Evolutionary conservation across 2,113 vertebrate species (phyloP).

Genomic region (Heterocephalus glaber): DNA sequence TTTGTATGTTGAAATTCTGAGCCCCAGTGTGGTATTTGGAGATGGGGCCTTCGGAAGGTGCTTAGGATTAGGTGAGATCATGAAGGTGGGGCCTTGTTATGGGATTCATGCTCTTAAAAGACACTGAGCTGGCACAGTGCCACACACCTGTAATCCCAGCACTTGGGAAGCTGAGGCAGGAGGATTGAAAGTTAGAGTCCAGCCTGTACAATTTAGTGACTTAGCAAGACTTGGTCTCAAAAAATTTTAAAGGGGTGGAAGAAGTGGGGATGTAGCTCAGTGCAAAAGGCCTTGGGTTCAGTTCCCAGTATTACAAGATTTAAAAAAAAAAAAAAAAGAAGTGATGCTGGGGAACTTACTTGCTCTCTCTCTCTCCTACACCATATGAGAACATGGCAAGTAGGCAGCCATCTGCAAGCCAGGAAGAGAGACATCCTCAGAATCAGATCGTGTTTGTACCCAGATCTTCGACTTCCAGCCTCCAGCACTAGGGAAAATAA

Average conservation of each 20-base stretch:
- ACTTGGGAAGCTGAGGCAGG: neutral
- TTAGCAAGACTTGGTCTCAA: neutral
- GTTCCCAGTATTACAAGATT: too few species aligned
- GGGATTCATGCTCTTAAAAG: neutral
- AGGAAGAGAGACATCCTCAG: neutral
- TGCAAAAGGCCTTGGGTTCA: neutral
- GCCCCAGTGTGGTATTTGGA: neutral
- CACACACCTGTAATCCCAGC: neutral
- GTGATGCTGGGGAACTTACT: fast-evolving
- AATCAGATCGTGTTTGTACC: fast-evolving
- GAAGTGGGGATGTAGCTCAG: neutral
- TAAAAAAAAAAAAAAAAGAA: neutral
- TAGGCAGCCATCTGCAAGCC: neutral
- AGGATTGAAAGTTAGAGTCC: neutral
- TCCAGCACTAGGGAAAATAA: neutral
- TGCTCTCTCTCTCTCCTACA: too few species aligned
- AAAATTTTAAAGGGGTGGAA: too few species aligned
- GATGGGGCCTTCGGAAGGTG: neutral
- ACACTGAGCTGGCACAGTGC: neutral
- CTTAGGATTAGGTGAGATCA: neutral
- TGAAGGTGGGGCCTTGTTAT: neutral
- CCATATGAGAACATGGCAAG: neutral
- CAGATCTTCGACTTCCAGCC: too few species aligned
- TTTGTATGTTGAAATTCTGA: neutral
- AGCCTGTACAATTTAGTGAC: neutral